Percentiles rank a stretch among this genome's conserved stretches.
Conservation (phyloP, 2,113 vertebrate genomes). For the Daphoenositta chrysoptera region DNA sequence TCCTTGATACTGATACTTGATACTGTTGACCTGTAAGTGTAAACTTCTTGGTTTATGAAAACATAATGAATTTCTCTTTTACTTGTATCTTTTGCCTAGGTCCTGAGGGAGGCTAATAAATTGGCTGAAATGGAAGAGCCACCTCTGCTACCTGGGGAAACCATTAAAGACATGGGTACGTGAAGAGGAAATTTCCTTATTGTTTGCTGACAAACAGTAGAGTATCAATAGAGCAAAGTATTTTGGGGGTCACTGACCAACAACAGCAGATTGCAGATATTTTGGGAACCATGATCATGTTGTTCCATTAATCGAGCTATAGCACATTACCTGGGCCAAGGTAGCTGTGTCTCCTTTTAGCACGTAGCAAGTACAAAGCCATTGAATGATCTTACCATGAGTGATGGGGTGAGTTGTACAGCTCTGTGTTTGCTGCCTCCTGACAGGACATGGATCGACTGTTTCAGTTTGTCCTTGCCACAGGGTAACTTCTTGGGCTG, state of each 20-base stretch:
- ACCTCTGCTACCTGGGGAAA: constrained; percentile 89
- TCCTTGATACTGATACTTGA: not conserved
- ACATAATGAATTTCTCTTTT: not conserved
- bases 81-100: constrained; percentile 37
- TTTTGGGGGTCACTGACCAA: not conserved
- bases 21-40: not conserved
- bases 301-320: not conserved
- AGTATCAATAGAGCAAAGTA: not conserved
- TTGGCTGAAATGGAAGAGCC: constrained; percentile 86
- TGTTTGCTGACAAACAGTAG: not conserved
- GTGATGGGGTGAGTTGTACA: not conserved
- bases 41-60: not conserved
- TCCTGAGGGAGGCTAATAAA: constrained; percentile 81
- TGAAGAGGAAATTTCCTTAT: not conserved
- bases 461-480: not conserved
- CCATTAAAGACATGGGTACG: constrained; percentile 87
- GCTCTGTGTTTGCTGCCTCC: not conserved
- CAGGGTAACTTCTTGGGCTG: not conserved
- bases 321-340: not conserved
- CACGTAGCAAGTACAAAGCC: not conserved
- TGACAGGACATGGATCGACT: not conserved
- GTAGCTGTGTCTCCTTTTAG: not conserved
- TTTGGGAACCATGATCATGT: not conserved
- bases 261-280: not conserved
- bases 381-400: accelerated